Conservation (phyloP, 2,797 vertebrate species). For the Garrulus glandarius region DNA sequence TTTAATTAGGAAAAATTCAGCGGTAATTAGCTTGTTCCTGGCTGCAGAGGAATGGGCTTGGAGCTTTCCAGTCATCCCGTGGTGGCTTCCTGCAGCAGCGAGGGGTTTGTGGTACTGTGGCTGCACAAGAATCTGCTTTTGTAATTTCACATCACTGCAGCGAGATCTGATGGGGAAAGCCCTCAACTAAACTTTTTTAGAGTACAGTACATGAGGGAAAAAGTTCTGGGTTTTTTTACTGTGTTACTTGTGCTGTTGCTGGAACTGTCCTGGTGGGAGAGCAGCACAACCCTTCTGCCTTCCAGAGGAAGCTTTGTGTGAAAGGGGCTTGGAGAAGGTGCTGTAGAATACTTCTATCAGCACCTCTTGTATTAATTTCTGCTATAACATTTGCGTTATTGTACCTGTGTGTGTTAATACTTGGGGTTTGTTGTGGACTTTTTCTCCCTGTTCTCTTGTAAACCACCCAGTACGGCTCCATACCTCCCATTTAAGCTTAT, state of each 20-base stretch:
- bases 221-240: neutral
- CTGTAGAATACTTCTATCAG: neutral
- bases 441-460: neutral
- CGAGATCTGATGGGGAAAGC: neutral
- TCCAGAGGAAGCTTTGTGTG: neutral
- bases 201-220: neutral
- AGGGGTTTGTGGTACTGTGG: neutral
- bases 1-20: slow-evolving; percentile 11
- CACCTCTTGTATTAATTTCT: neutral
- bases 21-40: neutral
- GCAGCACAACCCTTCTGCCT: neutral
- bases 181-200: neutral
- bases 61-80: neutral
- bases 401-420: neutral
- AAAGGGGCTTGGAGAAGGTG: neutral
- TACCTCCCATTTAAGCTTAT: neutral
- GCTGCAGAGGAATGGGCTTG: neutral
- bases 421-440: neutral
- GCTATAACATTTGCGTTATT: rapidly evolving
- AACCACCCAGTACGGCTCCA: neutral
- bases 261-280: neutral
- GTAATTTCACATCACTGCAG: neutral
- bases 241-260: neutral
- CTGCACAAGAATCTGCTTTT: neutral
- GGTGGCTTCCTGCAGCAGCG: neutral